Percentiles rank a stretch among this genome's conserved stretches.
phyloP scores from a whole-genome alignment of 2,888 invertebrate genomes.

The Hirtodrosophila cameraria region DNA sequence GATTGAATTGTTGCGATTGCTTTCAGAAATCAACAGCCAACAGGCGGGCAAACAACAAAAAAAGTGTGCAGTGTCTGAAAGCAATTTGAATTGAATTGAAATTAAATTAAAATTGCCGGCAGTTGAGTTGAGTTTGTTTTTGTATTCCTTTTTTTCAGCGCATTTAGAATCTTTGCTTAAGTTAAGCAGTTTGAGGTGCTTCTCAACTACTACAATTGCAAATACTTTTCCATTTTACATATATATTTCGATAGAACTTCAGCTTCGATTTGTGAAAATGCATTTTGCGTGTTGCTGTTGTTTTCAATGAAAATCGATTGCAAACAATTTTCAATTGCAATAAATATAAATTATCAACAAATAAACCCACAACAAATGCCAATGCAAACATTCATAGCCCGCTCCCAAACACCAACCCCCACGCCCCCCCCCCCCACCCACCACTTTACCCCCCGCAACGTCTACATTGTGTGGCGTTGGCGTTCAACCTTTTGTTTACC shows the following conservation, averaged over 20 bases:
- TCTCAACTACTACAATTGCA: background rate
- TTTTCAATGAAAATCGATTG: constrained; percentile 9
- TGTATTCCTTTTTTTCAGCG: too few relatives aligned
- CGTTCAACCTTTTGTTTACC: constrained; percentile 60
- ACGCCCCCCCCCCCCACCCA: too few relatives aligned
- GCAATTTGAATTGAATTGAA: constrained; percentile 65
- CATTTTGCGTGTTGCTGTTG: constrained; percentile 15
- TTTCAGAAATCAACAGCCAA: constrained; percentile 53
- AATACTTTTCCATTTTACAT: too few relatives aligned
- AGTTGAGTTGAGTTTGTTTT: constrained; percentile 19
- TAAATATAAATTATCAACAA: constrained; percentile 61
- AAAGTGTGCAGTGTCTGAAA: constrained; percentile 44
- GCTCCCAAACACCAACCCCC: background rate
- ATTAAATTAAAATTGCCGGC: constrained; percentile 74
- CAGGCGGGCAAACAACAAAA: constrained; percentile 9
- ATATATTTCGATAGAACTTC: too few relatives aligned
- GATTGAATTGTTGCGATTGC: constrained; percentile 82
- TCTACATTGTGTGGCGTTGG: background rate
- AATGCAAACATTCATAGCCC: constrained; percentile 7
- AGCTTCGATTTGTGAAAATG: constrained; percentile 1
- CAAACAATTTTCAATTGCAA: constrained; percentile 56
- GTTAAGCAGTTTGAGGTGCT: background rate
- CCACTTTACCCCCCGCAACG: too few relatives aligned
- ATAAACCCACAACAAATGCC: constrained; percentile 7
- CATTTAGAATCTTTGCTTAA: constrained; percentile 12